Evolutionary conservation across 37 sponge, comb jelly and placozoan genomes (phyloP), one percentile per base, ranked within the genome.

Genomic region (Beroe ovata): DNA sequence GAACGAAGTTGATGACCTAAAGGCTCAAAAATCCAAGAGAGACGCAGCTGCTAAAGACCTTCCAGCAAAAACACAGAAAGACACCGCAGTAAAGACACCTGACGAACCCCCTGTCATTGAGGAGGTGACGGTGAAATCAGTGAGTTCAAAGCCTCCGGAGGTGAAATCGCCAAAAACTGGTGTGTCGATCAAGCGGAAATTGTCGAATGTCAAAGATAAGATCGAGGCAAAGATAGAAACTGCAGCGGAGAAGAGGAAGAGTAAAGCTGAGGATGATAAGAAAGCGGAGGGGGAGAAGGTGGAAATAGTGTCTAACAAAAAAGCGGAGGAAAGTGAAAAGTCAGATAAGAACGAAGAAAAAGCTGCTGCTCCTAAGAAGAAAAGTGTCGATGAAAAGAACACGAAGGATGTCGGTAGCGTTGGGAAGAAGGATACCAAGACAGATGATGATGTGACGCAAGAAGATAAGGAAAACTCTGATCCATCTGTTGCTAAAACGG

Each of bases 1-100:
- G 38, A 3, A 77, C 25, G 84, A 77, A 23, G 41, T 77, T 40
- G 54, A 77, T 23, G 54, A 36, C 4, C 84, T 77, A 54, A 39
- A 77, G 22, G 47, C 18, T 25, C 47, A 39, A 29, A 69, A 69
- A 38, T 6, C 38, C 6, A 69, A 36, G 38, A 29, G 11, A 69
- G 20, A 36, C 4, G 8, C 38, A 34, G 38, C 4, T 34, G 32
- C 11, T 8, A 69, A 36, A 54, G 54, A 77, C 39, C 20, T 0
- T 40, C 0, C 39, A 77, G 23, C 8, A 54, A 77, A 77, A 36
- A 39, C 28, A 42, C 54, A 42, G 22, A 23, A 62, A 23, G 20
- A 25, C 4, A 23, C 8, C 8, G 3, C 63, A 62, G 63, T 25
- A 6, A 62, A 62, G 63, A 3, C 8, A 11, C 11, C 6, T 6